phyloP scores from a whole-genome alignment of 2,113 vertebrate species.

The Falcunculus frontatus region DNA sequence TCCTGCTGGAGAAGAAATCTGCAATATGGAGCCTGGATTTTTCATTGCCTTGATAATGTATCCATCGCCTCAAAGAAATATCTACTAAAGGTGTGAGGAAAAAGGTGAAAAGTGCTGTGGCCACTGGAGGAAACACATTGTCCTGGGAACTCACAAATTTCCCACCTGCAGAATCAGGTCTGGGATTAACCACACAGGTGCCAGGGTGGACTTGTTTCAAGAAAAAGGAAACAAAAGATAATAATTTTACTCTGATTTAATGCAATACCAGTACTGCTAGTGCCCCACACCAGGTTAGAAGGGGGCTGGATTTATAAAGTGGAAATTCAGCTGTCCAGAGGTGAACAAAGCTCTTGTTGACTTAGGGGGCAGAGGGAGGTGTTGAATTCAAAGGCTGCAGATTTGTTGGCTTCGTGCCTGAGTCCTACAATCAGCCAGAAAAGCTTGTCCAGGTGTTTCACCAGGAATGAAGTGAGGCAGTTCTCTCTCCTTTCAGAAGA shows the following conservation, averaged over 20 bases:
- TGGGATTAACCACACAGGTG: neutral
- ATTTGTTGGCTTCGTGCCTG: neutral
- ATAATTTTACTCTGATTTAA: neutral
- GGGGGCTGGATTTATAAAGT: neutral
- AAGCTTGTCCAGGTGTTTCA: neutral
- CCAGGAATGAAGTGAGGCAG: neutral
- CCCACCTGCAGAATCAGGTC: neutral
- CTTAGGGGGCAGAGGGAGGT: neutral
- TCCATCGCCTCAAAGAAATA: neutral
- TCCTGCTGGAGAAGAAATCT: neutral
- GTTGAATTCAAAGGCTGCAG: neutral
- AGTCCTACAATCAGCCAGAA: neutral
- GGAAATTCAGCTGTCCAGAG: neutral
- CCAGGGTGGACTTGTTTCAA: neutral
- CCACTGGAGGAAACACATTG: neutral
- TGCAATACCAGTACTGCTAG: neutral
- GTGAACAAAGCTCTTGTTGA: neutral
- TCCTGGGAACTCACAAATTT: neutral
- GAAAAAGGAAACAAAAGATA: neutral
- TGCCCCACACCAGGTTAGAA: neutral
- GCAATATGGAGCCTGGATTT: neutral
- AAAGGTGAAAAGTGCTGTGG: neutral
- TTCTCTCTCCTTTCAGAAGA: neutral
- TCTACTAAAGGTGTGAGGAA: neutral
- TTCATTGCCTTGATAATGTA: neutral